Evolutionary conservation across 2,888 invertebrate species (phyloP), one percentile per base, ranked within the genome.

Genomic region (Blastobasis adustella): DNA sequence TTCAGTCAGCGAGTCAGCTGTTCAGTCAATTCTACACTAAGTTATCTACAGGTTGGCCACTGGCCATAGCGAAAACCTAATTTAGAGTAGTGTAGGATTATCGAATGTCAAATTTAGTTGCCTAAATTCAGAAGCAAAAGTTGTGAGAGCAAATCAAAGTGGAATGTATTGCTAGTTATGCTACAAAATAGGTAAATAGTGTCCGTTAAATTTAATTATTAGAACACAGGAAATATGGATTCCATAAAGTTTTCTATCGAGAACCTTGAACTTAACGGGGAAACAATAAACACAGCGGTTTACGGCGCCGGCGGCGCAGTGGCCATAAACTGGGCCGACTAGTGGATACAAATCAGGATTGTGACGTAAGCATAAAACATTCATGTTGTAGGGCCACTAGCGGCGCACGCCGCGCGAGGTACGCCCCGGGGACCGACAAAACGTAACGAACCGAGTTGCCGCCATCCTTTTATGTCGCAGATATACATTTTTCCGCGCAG

Each of bases 271-370:
- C 68, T 65, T 55, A 61, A 65, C 66, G 66, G 63, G 60, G 68
- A 67, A 79, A 80, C 77, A 79, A 80, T 81, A 77, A 79, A 73
- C 70, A 70, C 62, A 64, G 65, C 63, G 69, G 67, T 79, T 76
- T 78, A 79, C 71, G 67, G 69, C 60, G 58, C 65, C 58, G 69
- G 68, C 72, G 71, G 68, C 69, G 67, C 69, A 72, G 69, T 65
- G 60, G 70, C 65, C 58, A 66, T 79, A 82, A 78, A 81, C 68
- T 62, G 64, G 61, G 67, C 68, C 67, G 68, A 74, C 67, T 76
- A 75, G 76, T 76, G 74, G 74, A 73, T 76, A 79, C 82, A 85
- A 86, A 85, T 85, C 83, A 83, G 80, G 79, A 79, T 77, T 77
- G 80, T 80, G 82, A 80, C 78, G 76, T 67, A 61, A 67, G 71